Evolutionary conservation across 2,888 invertebrate species (phyloP).

Genomic region (Pyrrhopygopsis socrates): DNA sequence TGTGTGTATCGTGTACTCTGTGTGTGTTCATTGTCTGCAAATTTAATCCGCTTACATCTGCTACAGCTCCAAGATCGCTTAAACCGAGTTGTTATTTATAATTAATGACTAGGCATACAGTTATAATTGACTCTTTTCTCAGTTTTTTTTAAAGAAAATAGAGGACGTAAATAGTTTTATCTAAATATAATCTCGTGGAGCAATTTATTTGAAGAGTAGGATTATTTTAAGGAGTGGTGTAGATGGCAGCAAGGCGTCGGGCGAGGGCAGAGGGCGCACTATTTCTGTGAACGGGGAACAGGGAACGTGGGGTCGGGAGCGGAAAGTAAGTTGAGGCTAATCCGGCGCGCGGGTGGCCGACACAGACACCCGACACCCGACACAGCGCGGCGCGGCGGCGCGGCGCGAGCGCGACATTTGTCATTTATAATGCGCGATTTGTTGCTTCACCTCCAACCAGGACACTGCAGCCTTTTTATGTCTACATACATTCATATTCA

Average conservation of each 20-base stretch:
- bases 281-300: constrained; percentile 86
- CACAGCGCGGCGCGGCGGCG: constrained; percentile 86
- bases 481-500: constrained; percentile 56
- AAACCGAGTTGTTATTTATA: too few species aligned
- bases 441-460: constrained; percentile 92
- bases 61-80: too few species aligned
- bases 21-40: too few species aligned
- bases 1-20: too few species aligned
- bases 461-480: constrained; percentile 92
- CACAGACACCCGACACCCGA: constrained; percentile 93
- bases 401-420: constrained; percentile 94
- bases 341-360: constrained; percentile 93
- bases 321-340: constrained; percentile 94
- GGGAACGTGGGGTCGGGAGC: constrained; percentile 84
- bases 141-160: constrained; percentile 36
- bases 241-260: constrained; percentile 89
- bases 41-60: too few species aligned
- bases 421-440: constrained; percentile 95
- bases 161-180: constrained; percentile 33
- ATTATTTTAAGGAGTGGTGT: constrained; percentile 88
- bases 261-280: constrained; percentile 92
- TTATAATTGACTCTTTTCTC: constrained; percentile 29
- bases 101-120: too few species aligned
- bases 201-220: constrained; percentile 34
- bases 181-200: constrained; percentile 74